Evolutionary conservation across 2,113 vertebrate species (phyloP), one percentile per base, ranked within the genome.

Genomic region (Cichladusa arquata): DNA sequence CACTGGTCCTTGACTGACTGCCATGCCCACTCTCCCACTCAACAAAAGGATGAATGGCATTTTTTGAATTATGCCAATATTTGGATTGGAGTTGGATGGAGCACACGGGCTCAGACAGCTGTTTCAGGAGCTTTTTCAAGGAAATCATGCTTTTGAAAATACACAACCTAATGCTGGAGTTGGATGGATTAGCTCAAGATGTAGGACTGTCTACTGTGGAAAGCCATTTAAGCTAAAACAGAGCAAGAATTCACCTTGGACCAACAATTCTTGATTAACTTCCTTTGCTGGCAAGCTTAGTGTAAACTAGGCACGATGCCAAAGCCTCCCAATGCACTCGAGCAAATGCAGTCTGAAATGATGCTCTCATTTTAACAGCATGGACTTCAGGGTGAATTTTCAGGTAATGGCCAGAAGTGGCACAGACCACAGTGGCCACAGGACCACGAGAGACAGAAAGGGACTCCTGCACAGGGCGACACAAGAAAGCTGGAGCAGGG

Each of bases 191-290:
- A 88, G 58, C 76, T 89, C 51, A 85, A 77, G 31, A 40, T 65
- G 36, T 42, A 79, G 66, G 66, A 48, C 48, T 56, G 57, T 64
- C 84, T 80, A 48, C 50, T 2, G 2, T 24, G 14, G 70, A 82
- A 94, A 95, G 36, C 56, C 45, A 57, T 57, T 91, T 80, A 91
- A 69, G 22, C 54, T 81, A 81, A 77, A 81, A 83, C 64, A 93
- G 82, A 76, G 69, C 69, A 92, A 89, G 93, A 93, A 95, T 91
- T 81, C 90, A 96, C 92, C 84, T 85, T 81, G 81, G 74, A 91
- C 84, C 81, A 89, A 87, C 78, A 91, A 81, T 58, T 89, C 73
- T 50, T 92, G 77, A 94, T 95, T 84, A 95, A 94, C 89, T 89
- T 95, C 69, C 90, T 64, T 77, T 85, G 66, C 61, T 94, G 90